Evolutionary conservation across 53 echinoderm and acorn worm species (phyloP).

Genomic region (Glandiceps talaboti): DNA sequence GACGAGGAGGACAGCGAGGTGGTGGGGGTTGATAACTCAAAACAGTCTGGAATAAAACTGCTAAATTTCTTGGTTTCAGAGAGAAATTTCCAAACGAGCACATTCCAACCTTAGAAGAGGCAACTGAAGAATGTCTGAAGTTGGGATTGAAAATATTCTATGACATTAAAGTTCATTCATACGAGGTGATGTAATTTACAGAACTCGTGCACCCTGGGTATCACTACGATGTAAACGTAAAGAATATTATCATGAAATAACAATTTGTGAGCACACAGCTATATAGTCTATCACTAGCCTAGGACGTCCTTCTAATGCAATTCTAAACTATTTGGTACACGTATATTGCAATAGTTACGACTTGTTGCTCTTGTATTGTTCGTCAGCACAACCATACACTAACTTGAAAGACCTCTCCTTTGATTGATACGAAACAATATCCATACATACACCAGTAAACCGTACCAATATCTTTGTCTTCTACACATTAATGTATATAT

Average conservation of each 20-base stretch:
- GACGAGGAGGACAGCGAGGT: too few relatives aligned
- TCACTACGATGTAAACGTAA: not conserved
- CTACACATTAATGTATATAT: too few relatives aligned
- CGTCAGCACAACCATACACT: too few relatives aligned
- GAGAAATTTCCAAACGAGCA: slow-evolving; percentile 29
- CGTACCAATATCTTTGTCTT: too few relatives aligned
- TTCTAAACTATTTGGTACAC: too few relatives aligned
- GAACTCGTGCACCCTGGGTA: not conserved
- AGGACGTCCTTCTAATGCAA: not conserved
- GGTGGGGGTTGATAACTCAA: too few relatives aligned
- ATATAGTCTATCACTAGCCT: not conserved
- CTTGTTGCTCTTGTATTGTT: too few relatives aligned
- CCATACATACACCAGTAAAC: too few relatives aligned
- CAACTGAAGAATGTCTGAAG: slow-evolving; percentile 34
- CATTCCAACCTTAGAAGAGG: slow-evolving; percentile 77
- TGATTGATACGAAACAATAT: too few relatives aligned
- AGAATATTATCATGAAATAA: not conserved
- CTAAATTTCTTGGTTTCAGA: slow-evolving; percentile 6
- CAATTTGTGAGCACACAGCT: not conserved
- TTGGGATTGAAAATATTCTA: slow-evolving; percentile 70
- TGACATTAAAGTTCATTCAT: slow-evolving; percentile 71
- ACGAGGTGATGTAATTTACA: slow-evolving; percentile 20
- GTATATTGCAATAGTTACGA: too few relatives aligned
- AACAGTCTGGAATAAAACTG: too few relatives aligned
- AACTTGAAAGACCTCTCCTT: too few relatives aligned